Percentiles rank a stretch among this genome's conserved stretches.
These are phyloP conservation scores for Aspidoscelis tigris DNA, from an alignment of 2,113 vertebrate genomes.

Conservation along the genomic window DNA sequence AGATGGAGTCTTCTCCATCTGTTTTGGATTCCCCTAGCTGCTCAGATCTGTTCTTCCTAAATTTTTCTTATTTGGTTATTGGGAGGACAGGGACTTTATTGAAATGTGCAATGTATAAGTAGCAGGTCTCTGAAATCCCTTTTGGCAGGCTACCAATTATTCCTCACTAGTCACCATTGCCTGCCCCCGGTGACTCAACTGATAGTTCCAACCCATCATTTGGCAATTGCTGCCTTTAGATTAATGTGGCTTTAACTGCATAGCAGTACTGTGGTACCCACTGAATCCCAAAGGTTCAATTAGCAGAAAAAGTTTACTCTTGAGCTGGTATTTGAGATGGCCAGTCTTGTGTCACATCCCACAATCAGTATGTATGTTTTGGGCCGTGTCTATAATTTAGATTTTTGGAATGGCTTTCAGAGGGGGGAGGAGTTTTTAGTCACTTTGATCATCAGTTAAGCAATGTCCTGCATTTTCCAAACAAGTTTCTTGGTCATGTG, in stretches of 20 bases:
- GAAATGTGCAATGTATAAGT: neutral
- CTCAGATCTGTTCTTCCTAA: neutral
- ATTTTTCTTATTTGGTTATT: neutral
- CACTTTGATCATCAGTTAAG: constrained; percentile 15
- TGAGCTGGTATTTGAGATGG: constrained; percentile 35
- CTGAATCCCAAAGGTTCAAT: constrained; percentile 37
- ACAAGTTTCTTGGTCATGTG: neutral
- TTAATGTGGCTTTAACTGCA: constrained; percentile 32
- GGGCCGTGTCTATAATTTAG: constrained; percentile 32
- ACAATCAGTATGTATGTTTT: constrained; percentile 32
- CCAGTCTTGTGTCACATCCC: constrained; percentile 22
- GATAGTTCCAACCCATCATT: constrained; percentile 30
- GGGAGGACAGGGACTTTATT: neutral
- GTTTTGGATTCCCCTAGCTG: neutral
- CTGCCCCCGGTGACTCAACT: constrained; percentile 12
- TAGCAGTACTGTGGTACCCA: neutral
- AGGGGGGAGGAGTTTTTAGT: neutral
- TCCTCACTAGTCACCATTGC: neutral
- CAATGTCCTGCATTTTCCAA: constrained; percentile 6
- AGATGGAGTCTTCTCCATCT: neutral
- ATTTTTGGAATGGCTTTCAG: constrained; percentile 13
- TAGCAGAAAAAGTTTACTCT: constrained; percentile 33
- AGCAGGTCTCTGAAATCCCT: constrained; percentile 2
- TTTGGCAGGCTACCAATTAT: neutral
- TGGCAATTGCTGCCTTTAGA: constrained; percentile 35